Conservation (phyloP, 1,140 invertebrate species). For the Pantala flavescens region DNA sequence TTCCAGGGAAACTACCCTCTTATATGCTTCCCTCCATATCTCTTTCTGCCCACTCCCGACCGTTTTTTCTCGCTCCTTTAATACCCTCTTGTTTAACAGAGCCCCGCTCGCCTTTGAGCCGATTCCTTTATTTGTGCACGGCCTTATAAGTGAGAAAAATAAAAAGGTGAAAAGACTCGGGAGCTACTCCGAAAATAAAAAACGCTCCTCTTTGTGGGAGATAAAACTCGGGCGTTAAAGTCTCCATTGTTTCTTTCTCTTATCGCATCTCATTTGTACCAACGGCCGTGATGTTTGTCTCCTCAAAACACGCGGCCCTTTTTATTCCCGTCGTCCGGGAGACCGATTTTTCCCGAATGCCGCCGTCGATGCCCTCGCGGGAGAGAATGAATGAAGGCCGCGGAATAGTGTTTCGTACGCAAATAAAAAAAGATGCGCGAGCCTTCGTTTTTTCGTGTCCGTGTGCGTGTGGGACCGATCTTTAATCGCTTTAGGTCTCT, state of each 20-base stretch:
- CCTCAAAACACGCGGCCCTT: neutral
- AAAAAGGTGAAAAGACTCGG: neutral
- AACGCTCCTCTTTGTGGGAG: neutral
- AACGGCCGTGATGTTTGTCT: neutral
- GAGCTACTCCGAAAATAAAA: neutral
- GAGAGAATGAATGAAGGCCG: too few relatives aligned
- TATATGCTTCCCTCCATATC: neutral
- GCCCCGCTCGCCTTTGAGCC: neutral
- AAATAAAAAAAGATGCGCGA: too few relatives aligned
- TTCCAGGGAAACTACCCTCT: neutral
- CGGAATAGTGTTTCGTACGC: too few relatives aligned
- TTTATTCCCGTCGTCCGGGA: too few relatives aligned
- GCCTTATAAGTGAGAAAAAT: neutral
- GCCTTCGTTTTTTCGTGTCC: too few relatives aligned
- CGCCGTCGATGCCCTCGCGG: too few relatives aligned
- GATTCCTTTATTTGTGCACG: neutral
- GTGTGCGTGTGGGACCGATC: too few relatives aligned
- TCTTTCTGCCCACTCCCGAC: neutral
- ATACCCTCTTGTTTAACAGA: neutral
- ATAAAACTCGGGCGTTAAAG: neutral
- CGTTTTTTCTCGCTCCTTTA: neutral
- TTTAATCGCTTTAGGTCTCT: too few relatives aligned
- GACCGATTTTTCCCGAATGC: too few relatives aligned
- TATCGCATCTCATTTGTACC: neutral
- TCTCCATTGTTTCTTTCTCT: neutral